phyloP scores from a whole-genome alignment of 2,888 invertebrate genomes.

The Caenorhabditis sp. region DNA sequence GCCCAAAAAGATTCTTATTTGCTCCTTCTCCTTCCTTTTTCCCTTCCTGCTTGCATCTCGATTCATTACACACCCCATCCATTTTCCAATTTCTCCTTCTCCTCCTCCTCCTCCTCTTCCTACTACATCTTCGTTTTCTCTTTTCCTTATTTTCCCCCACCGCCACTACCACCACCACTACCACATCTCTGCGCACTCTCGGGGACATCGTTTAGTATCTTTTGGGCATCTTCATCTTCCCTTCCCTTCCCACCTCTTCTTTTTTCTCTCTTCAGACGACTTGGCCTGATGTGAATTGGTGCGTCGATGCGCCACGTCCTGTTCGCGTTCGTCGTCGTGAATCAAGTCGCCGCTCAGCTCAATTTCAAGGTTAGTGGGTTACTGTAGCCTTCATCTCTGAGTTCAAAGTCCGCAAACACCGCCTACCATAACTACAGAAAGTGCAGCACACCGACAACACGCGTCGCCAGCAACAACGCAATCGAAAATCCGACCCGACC shows the following conservation, averaged over 20 bases:
- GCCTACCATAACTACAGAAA: too few species aligned
- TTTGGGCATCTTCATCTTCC: constrained; percentile 39
- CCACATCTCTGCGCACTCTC: not conserved
- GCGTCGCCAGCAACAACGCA: constrained; percentile 53
- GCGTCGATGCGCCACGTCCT: constrained; percentile 55
- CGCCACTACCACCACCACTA: not conserved
- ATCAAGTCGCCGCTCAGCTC: constrained; percentile 23
- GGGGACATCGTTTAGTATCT: constrained; percentile 62
- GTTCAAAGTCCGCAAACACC: too few species aligned
- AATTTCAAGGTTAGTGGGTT: constrained; percentile 41
- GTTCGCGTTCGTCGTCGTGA: constrained; percentile 37
- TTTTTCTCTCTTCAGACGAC: not conserved
- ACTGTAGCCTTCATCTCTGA: constrained; percentile 1
- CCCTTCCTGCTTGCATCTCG: constrained; percentile 32
- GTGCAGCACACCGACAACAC: constrained; percentile 49
- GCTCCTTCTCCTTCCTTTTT: constrained; percentile 19
- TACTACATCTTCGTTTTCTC: too few species aligned
- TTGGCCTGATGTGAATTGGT: constrained; percentile 50
- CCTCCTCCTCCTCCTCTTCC: constrained; percentile 42
- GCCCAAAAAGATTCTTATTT: too few species aligned
- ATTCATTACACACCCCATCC: constrained; percentile 59
- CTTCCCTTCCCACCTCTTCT: too few species aligned
- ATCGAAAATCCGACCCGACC: constrained; percentile 51
- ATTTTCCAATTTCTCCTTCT: constrained; percentile 55
- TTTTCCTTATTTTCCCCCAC: constrained; percentile 1